Evolutionary conservation across 37 sponge, comb jelly and placozoan species (phyloP).

Genomic region (Beroe forskalii): DNA sequence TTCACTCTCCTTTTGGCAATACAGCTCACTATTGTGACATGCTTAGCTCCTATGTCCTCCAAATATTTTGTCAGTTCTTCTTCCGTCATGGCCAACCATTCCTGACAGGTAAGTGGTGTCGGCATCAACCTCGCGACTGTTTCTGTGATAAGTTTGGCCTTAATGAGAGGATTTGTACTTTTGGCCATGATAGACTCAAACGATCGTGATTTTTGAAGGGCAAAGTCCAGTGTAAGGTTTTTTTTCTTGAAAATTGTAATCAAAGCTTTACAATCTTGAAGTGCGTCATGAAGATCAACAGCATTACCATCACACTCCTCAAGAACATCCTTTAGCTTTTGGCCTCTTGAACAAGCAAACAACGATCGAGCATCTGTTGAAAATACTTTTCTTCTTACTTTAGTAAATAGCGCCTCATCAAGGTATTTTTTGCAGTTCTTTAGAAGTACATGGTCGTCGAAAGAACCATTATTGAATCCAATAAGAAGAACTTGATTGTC

Average conservation of each 20-base stretch:
- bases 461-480: not conserved
- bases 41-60: not conserved
- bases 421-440: not conserved
- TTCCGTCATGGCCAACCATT: not conserved
- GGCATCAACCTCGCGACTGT: not conserved
- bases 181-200: not conserved
- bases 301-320: not conserved
- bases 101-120: not conserved
- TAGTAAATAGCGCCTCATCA: not conserved
- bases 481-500: not conserved
- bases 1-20: not conserved
- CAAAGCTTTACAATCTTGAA: not conserved
- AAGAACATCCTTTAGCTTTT: not conserved
- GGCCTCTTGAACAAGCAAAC: not conserved
- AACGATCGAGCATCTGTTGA: not conserved
- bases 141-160: not conserved
- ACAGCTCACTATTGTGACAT: not conserved
- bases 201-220: not conserved
- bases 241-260: not conserved
- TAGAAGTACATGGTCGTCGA: not conserved
- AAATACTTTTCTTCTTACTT: not conserved
- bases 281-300: not conserved
- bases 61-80: not conserved
- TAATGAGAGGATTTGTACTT: not conserved
- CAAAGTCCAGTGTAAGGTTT: not conserved